These are phyloP conservation scores for Diadegma fenestrale DNA, from an alignment of 2,888 invertebrate species.

Conservation along the genomic window DNA sequence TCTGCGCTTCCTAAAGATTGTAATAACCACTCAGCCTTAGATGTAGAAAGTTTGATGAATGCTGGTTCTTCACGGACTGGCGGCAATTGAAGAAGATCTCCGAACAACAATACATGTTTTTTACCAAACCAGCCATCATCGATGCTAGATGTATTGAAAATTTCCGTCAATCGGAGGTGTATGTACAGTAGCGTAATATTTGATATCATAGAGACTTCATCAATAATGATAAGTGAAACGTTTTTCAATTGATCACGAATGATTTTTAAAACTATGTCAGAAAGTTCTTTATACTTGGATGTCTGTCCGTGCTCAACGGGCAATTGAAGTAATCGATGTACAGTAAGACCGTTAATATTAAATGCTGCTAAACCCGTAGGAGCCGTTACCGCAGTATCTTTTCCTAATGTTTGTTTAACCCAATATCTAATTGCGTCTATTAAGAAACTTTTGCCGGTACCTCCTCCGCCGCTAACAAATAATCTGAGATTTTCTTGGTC, in stretches of 20 bases:
- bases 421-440: conserved; percentile 40
- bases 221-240: conserved; percentile 56
- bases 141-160: too few relatives aligned
- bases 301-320: conserved; percentile 38
- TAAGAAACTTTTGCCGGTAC: too few relatives aligned
- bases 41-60: conserved; percentile 72
- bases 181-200: conserved; percentile 55
- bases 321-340: conserved; percentile 48
- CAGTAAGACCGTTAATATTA: conserved; percentile 22
- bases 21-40: conserved; percentile 70
- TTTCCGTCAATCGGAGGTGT: too few relatives aligned
- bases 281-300: conserved; percentile 47
- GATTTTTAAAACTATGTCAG: conserved; percentile 50
- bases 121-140: too few relatives aligned
- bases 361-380: conserved; percentile 55
- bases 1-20: conserved; percentile 70
- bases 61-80: conserved; percentile 75
- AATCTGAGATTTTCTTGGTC: conserved; percentile 41
- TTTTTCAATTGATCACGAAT: conserved; percentile 39
- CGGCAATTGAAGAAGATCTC: conserved; percentile 62
- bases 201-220: conserved; percentile 55
- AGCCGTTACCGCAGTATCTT: conserved; percentile 34
- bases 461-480: conserved; percentile 45
- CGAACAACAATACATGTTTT: conserved; percentile 53
- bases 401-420: conserved; percentile 22